phyloP scores from a whole-genome alignment of 2,113 vertebrate species.

The Carlito syrichta region DNA sequence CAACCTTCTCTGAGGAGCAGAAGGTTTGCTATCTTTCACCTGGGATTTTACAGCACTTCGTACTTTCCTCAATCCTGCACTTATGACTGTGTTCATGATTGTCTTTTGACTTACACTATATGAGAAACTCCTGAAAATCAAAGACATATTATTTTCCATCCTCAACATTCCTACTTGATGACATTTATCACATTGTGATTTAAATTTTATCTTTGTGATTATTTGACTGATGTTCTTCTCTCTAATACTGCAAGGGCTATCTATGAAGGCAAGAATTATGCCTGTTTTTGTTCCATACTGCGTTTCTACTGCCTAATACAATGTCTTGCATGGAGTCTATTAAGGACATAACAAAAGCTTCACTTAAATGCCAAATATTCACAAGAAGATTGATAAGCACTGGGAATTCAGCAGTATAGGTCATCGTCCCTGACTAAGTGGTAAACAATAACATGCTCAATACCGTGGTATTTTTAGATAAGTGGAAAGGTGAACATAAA shows the following conservation, averaged over 20 bases:
- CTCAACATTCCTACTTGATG: background rate
- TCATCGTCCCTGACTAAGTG: background rate
- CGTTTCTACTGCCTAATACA: background rate
- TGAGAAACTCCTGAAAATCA: background rate
- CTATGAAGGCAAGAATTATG: background rate
- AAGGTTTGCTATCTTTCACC: background rate
- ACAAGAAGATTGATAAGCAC: background rate
- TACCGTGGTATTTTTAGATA: too few species aligned
- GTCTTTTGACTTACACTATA: background rate
- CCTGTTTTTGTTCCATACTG: background rate
- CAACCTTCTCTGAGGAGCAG: background rate
- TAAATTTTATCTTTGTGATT: background rate
- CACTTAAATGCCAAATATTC: background rate
- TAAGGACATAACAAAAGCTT: background rate
- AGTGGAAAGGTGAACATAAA: background rate
- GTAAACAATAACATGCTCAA: background rate
- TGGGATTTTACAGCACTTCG: rapidly evolving
- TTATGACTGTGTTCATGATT: background rate
- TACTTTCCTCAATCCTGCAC: background rate
- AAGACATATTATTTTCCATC: background rate
- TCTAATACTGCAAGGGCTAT: background rate
- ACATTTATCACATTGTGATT: background rate
- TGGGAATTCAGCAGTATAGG: background rate
- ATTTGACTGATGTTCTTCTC: background rate
- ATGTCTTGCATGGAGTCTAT: background rate